A percentile compares a stretch with the other conserved stretches of the same genome.
Evolutionary conservation across 1,140 invertebrate species (phyloP).

Genomic region (Diorhabda elongata): DNA sequence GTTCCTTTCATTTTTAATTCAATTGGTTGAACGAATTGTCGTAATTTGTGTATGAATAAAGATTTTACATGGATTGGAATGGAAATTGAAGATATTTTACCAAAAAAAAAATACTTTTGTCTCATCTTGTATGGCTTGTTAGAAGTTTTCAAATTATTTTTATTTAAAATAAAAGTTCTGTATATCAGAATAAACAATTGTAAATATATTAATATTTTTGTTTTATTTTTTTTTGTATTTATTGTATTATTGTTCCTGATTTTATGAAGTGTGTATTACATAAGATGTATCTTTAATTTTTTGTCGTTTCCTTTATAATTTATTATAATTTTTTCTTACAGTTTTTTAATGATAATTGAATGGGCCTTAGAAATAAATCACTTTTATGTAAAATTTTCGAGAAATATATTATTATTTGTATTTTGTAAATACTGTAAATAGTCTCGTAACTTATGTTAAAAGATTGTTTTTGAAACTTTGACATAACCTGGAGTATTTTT

Average conservation of each 20-base stretch:
- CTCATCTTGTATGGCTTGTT: slow-evolving; percentile 37
- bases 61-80: too few relatives aligned
- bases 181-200: slow-evolving; percentile 34
- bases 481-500: too few relatives aligned
- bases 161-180: slow-evolving; percentile 39
- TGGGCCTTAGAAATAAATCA: not conserved
- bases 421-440: too few relatives aligned
- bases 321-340: slow-evolving; percentile 24
- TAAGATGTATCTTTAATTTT: slow-evolving; percentile 29
- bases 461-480: too few relatives aligned
- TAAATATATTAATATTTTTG: slow-evolving; percentile 34
- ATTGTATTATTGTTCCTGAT: slow-evolving; percentile 45
- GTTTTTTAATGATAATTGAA: slow-evolving; percentile 23
- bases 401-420: too few relatives aligned
- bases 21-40: too few relatives aligned
- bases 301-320: slow-evolving; percentile 11
- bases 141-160: slow-evolving; percentile 41
- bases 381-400: not conserved
- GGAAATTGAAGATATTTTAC: too few relatives aligned
- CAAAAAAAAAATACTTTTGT: not conserved
- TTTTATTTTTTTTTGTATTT: slow-evolving; percentile 43
- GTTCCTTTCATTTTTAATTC: too few relatives aligned
- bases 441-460: too few relatives aligned
- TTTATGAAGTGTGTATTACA: slow-evolving; percentile 24
- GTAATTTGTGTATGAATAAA: too few relatives aligned